A percentile compares a stretch with the other conserved stretches of the same genome.
phyloP scores from a whole-genome alignment of 1,140 invertebrate species.

The Euwallacea fornicatus region DNA sequence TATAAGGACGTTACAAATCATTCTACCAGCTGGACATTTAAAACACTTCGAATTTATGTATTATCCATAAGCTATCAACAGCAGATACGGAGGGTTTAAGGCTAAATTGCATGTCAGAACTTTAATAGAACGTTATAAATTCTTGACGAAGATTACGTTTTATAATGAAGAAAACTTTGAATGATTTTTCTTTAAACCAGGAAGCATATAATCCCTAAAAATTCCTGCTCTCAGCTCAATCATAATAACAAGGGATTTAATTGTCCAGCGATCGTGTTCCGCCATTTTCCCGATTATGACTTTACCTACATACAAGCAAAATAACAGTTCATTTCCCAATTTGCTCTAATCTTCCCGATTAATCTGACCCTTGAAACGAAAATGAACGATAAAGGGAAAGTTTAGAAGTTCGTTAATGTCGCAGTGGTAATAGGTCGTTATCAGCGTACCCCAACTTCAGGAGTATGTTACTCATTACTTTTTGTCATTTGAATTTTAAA shows the following conservation, averaged over 20 bases:
- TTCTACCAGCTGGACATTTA: background rate
- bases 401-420: background rate
- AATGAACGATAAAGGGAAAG: background rate
- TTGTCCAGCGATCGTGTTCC: too few relatives aligned
- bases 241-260: too few relatives aligned
- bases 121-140: background rate
- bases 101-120: slow-evolving; percentile 6
- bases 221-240: too few relatives aligned
- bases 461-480: background rate
- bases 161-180: slow-evolving; percentile 3
- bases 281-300: too few relatives aligned
- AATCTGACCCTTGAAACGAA: too few relatives aligned
- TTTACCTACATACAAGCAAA: background rate
- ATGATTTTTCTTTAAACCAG: background rate
- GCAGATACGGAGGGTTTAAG: background rate
- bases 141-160: background rate
- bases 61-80: background rate
- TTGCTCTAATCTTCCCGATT: background rate
- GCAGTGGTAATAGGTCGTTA: background rate
- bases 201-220: too few relatives aligned
- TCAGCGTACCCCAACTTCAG: background rate
- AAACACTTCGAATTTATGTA: background rate
- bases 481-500: background rate
- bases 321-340: background rate
- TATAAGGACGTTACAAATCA: background rate